Base-by-base conservation (phyloP, 2,888 invertebrate genomes). In the Crioceris asparagi region DNA sequence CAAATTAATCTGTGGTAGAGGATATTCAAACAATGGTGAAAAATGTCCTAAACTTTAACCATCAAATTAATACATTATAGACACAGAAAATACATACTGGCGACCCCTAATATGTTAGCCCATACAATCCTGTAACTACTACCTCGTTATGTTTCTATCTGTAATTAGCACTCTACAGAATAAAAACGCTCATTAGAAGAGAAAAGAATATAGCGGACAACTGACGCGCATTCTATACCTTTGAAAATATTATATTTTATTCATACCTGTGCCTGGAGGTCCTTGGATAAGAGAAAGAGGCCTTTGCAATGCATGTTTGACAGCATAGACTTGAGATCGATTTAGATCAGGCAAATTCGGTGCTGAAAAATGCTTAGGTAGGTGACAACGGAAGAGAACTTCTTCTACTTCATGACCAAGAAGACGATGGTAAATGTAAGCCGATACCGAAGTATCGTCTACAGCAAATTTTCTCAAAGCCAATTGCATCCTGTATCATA, bases 291-390 rank as follows among this genome's bases (percentile, higher is more conserved):
- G 68, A 17, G 93, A 93, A 14, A 98, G 69, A 0, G 97, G 97
- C 4, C 94, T 75, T 61, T 96, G 96, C 2, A 99, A 73, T 0
- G 96, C 97, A 59, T 97, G 96, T 60, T 97, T 96, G 0, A 98
- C 96, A 0, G 98, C 98, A 61, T 93, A 96, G 2, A 96, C 92
- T 71, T 96, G 98, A 0, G 93, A 96, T 44, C 96, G 79, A 68
- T 99, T 99, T 35, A 99, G 73, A 59, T 98, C 97, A 0, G 98
- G 98, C 50, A 99, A 69, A 60, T 96, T 92, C 0, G 96, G 96
- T 1, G 96, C 98, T 36, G 92, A 92, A 61, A 94, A 96, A 55
- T 96, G 85, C 61, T 96, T 97, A 0, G 97, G 97, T 34, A 96
- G 70, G 46, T 87, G 86, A 47, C 85, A 84, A 27, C 93, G 79